Percentiles rank a stretch among this genome's conserved stretches.
Evolutionary conservation across 2,797 vertebrate genomes (phyloP).

Genomic region (Tiaroga cobitis): DNA sequence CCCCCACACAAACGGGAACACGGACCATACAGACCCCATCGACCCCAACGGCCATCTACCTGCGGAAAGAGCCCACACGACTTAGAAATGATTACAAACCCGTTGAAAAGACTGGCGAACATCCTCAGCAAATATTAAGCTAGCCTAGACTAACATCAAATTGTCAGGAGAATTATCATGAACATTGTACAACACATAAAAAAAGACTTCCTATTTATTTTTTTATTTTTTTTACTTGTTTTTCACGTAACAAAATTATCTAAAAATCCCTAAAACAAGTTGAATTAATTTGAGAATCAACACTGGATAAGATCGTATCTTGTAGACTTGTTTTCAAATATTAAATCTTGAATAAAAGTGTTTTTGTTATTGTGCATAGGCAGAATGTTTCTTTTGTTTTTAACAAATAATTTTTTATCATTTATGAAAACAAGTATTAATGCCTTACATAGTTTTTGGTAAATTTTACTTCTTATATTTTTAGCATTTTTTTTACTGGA

Average conservation of each 20-base stretch:
- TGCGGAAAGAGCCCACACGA: slow-evolving; percentile 56
- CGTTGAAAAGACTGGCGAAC: not conserved
- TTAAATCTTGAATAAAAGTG: too few relatives aligned
- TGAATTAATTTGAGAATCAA: not conserved
- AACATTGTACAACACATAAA: not conserved
- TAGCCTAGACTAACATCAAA: not conserved
- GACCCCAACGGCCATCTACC: slow-evolving; percentile 95
- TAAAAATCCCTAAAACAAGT: not conserved
- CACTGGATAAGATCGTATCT: not conserved
- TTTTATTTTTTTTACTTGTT: too few relatives aligned
- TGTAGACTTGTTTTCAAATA: too few relatives aligned
- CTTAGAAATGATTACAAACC: not conserved
- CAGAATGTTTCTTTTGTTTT: too few relatives aligned
- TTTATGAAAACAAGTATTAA: not conserved
- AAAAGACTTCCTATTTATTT: too few relatives aligned
- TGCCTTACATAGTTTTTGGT: too few relatives aligned
- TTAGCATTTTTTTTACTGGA: not conserved
- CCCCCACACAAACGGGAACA: slow-evolving; percentile 92
- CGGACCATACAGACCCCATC: slow-evolving; percentile 87
- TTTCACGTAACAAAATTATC: not conserved
- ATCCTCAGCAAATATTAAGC: not conserved
- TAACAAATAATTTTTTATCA: too few relatives aligned
- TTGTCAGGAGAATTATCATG: not conserved
- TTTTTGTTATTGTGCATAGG: too few relatives aligned
- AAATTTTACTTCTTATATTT: not conserved